Conservation (phyloP, 2,888 invertebrate genomes). For the Microctonus aethiopoides region DNA sequence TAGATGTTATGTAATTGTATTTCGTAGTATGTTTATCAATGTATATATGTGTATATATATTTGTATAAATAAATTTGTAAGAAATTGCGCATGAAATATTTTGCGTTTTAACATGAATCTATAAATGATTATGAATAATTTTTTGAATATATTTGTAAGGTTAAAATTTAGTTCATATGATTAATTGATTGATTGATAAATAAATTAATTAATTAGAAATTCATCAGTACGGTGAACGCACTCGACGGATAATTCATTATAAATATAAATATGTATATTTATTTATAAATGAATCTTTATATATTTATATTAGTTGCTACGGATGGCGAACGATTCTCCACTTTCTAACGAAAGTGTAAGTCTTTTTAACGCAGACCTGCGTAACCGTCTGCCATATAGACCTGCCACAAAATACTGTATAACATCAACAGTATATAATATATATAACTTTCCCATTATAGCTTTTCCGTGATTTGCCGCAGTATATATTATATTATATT, state of each 20-base stretch:
- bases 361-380: constrained; percentile 56
- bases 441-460: constrained; percentile 28
- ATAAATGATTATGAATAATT: not conserved
- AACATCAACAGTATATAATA: not conserved
- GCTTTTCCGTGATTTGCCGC: constrained; percentile 59
- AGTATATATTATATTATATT: not conserved
- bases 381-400: constrained; percentile 45
- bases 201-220: not conserved
- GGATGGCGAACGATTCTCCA: constrained; percentile 61
- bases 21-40: too few relatives aligned
- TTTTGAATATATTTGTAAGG: not conserved
- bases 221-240: not conserved
- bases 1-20: too few relatives aligned
- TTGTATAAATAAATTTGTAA: too few relatives aligned
- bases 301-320: constrained; percentile 44
- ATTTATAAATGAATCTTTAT: constrained; percentile 11
- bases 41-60: too few relatives aligned
- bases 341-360: constrained; percentile 67
- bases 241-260: not conserved
- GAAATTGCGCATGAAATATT: too few relatives aligned
- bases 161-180: not conserved
- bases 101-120: too few relatives aligned
- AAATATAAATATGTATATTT: not conserved
- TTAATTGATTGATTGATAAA: not conserved
- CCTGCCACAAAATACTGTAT: not conserved